Percentiles rank a stretch among this genome's conserved stretches.
Conservation (phyloP, 2,113 vertebrate genomes). For the Galemys pyrenaicus region DNA sequence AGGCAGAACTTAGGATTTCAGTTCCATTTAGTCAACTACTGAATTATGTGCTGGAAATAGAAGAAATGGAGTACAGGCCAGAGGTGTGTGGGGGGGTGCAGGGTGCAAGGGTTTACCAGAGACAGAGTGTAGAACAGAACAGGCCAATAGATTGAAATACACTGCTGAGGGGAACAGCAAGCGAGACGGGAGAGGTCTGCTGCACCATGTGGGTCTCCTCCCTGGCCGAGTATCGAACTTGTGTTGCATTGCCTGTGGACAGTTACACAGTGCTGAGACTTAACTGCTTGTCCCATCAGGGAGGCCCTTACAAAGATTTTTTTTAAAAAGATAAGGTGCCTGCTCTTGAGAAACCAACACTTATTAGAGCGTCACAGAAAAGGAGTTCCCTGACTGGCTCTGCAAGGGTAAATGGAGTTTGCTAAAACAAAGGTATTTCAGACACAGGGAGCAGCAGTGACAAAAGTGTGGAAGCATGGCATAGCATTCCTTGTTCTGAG, state of each 20-base stretch:
- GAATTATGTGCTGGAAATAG: not conserved
- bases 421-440: not conserved
- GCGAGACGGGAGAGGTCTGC: too few species aligned
- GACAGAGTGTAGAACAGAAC: too few species aligned
- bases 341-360: not conserved
- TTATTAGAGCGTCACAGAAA: not conserved
- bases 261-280: too few species aligned
- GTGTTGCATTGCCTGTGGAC: too few species aligned
- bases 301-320: not conserved
- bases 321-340: not conserved
- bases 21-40: slow-evolving; percentile 7
- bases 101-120: too few species aligned
- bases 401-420: not conserved
- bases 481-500: not conserved
- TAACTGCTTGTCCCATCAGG: too few species aligned
- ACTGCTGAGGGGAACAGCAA: too few species aligned
- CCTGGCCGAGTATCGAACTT: too few species aligned
- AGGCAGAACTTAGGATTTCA: slow-evolving; percentile 1
- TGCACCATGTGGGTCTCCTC: too few species aligned
- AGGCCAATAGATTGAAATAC: too few species aligned
- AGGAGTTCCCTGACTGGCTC: not conserved
- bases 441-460: not conserved
- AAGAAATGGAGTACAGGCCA: too few species aligned
- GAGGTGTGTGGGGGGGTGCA: too few species aligned
- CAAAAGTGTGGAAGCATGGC: not conserved